Evolutionary conservation across 92 coral and sea anemone species (phyloP), one percentile per base, ranked within the genome.

Genomic region (Galaxea fascicularis): DNA sequence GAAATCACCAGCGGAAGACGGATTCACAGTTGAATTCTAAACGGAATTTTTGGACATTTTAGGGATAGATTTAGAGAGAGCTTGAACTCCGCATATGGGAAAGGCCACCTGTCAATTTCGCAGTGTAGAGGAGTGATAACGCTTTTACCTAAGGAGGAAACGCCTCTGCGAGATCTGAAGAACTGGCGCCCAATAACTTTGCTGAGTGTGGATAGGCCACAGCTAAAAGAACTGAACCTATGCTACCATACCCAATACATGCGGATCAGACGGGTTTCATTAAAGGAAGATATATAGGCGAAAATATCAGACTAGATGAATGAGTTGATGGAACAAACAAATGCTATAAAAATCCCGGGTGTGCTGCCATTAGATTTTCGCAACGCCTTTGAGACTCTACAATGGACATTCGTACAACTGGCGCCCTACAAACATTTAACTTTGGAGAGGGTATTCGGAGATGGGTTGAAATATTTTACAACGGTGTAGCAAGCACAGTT

Each of bases 51-150:
- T 51, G 24, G 77, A 73, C 24, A 51, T 73, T 9, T 16, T 73
- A 12, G 74, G 56, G 4, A 9, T 10, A 41, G 74, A 41, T 27
- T 8, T 70, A 8, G 52, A 0, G 77, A 73, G 13, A 25, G 63
- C 5, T 29, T 73, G 9, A 73, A 51, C 22, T 24, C 41, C 22
- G 62, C 45, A 18, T 27, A 73, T 25, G 41, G 49, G 11, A 73
- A 73, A 15, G 62, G 63, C 12, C 22, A 73, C 47, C 16, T 67
- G 14, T 67, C 85, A 56, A 49, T 80, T 73, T 80, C 77, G 25
- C 85, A 80, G 74, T 52, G 85, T 4, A 56, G 85, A 80, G 85
- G 63, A 7, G 65, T 67, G 44, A 67, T 80, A 46, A 67, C 51
- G 10, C 74, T 80, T 5, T 22, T 67, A 29, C 85, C 67, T 26